phyloP scores from a whole-genome alignment of 2,113 vertebrate species.

The Hylia prasina region DNA sequence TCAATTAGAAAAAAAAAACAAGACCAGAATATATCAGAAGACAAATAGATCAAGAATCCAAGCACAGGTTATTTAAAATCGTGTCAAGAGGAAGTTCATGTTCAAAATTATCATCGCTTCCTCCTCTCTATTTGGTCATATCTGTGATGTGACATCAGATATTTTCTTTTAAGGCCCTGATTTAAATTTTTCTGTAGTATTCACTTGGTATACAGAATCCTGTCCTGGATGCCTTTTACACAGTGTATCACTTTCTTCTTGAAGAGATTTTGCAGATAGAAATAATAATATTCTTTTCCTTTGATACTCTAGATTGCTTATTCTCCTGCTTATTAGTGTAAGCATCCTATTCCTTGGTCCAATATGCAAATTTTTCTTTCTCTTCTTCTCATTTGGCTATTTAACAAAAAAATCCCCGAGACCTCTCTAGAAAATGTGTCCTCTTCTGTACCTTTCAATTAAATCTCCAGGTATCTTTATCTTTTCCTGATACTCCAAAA shows the following conservation, averaged over 20 bases:
- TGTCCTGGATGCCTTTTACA: not conserved
- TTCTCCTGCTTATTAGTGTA: not conserved
- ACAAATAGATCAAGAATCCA: not conserved
- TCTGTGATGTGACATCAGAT: not conserved
- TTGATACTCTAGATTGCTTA: not conserved
- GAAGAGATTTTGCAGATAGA: not conserved
- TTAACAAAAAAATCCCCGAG: not conserved
- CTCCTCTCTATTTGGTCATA: not conserved
- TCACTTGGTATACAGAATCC: not conserved
- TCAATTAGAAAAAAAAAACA: not conserved
- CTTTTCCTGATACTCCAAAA: rapidly evolving
- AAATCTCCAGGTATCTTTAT: not conserved
- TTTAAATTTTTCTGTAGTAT: not conserved
- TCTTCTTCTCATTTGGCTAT: not conserved
- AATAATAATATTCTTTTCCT: not conserved
- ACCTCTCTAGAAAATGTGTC: rapidly evolving
- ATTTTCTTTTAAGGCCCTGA: not conserved
- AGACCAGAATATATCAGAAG: not conserved
- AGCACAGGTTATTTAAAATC: not conserved
- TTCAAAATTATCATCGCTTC: not conserved
- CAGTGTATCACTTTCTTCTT: not conserved
- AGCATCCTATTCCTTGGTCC: not conserved
- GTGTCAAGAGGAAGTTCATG: not conserved
- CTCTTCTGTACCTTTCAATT: not conserved
- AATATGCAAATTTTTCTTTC: not conserved